These are phyloP conservation scores for Drosophila repletoides DNA, from an alignment of 1,140 invertebrate genomes.

Conservation along the genomic window DNA sequence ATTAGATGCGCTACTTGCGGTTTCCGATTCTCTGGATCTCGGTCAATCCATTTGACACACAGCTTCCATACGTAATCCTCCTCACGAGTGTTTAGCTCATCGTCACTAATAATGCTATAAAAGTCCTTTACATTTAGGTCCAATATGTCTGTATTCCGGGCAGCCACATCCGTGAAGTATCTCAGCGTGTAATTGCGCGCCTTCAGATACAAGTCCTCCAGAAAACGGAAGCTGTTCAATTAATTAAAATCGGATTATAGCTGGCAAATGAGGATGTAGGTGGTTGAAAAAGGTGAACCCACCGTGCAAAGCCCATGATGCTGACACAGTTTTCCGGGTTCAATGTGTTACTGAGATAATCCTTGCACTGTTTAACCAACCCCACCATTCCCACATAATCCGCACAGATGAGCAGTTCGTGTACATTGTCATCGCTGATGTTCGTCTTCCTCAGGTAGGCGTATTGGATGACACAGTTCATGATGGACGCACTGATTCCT, in stretches of 20 bases:
- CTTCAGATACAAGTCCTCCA: conserved; percentile 86
- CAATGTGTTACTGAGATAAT: conserved; percentile 87
- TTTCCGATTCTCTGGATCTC: conserved; percentile 86
- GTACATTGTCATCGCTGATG: conserved; percentile 89
- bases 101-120: conserved; percentile 87
- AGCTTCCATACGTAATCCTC: conserved; percentile 85
- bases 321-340: conserved; percentile 91
- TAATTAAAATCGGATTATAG: conserved; percentile 51
- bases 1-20: conserved; percentile 88
- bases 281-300: neutral
- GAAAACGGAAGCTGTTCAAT: conserved; percentile 79
- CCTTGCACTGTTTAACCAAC: conserved; percentile 89
- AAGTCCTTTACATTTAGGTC: conserved; percentile 87
- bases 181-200: conserved; percentile 88
- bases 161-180: conserved; percentile 88
- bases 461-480: conserved; percentile 90
- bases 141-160: conserved; percentile 88
- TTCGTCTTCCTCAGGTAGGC: conserved; percentile 90
- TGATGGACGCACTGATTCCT: conserved; percentile 88
- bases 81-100: conserved; percentile 88
- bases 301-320: conserved; percentile 90
- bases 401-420: conserved; percentile 88
- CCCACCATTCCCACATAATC: conserved; percentile 92
- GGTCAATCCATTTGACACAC: conserved; percentile 84
- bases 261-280: neutral